Conservation (phyloP, 2,113 vertebrate species). For the Ochotona princeps region DNA sequence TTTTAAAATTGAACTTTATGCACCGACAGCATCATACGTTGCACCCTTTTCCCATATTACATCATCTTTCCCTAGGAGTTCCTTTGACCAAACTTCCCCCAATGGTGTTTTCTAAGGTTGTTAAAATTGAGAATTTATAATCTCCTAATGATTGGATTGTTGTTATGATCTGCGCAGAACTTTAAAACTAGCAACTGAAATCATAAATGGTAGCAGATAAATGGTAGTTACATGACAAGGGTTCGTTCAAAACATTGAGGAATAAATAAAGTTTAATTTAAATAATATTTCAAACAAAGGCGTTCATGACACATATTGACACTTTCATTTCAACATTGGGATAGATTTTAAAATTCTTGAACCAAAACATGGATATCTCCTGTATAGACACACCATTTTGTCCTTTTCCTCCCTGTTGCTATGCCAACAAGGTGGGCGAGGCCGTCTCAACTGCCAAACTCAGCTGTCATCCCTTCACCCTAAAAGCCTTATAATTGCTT, state of each 20-base stretch:
- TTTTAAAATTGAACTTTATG: conserved; percentile 85
- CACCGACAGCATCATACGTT: conserved; percentile 80
- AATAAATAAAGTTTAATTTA: conserved; percentile 88
- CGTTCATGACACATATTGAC: conserved; percentile 86
- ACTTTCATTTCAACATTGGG: conserved; percentile 81
- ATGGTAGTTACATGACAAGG: conserved; percentile 88
- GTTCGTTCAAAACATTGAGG: conserved; percentile 84
- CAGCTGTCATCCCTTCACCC: conserved; percentile 99
- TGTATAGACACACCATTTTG: conserved; percentile 89
- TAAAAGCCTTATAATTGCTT: conserved; percentile 99
- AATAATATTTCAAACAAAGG: conserved; percentile 89
- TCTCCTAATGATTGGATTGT: conserved; percentile 86
- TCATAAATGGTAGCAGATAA: conserved; percentile 86
- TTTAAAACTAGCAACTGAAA: conserved; percentile 87
- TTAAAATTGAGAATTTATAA: conserved; percentile 83
- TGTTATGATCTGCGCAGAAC: conserved; percentile 84
- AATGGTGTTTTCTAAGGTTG: conserved; percentile 68
- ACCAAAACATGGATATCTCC: conserved; percentile 89
- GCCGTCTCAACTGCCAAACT: conserved; percentile 97
- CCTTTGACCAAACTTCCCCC: conserved; percentile 75
- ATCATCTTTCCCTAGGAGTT: conserved; percentile 68
- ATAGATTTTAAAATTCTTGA: conserved; percentile 87
- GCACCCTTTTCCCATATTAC: conserved; percentile 75
- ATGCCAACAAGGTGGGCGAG: conserved; percentile 99
- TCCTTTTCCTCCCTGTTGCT: conserved; percentile 95